Evolutionary conservation across 2,113 vertebrate species (phyloP), one percentile per base, ranked within the genome.

Genomic region (Serilophus lunatus): DNA sequence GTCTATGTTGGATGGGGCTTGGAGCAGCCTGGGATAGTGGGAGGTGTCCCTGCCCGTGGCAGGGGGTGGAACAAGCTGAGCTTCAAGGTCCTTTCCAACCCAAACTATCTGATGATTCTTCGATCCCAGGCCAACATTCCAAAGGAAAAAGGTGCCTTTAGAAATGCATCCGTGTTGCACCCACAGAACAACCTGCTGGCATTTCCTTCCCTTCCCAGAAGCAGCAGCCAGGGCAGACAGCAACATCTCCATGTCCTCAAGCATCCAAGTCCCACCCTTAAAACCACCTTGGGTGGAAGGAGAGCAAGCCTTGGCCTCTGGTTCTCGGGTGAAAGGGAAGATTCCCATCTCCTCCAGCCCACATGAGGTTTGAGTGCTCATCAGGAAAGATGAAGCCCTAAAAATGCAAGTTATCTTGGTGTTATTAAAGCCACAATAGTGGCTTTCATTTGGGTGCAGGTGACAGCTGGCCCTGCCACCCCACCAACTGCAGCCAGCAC

Each of bases 321-420:
- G 7, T 23, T 31, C 76, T 0, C 22, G 77, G 31, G 25, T 18
- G 63, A 12, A 31, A 70, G 51, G 0, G 18, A 23, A 1, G 6
- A 31, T 26, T 65, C 69, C 64, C 8, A 0, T 7, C 50, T 66
- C 51, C 50, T 56, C 29, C 63, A 33, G 49, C 29, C 18, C 54
- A 23, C 1, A 1, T 24, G 47, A n/a, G 69, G 3, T 35, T 31
- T 36, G 14, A 18, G 17, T 7, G 35, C 11, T 16, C 57, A 15
- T 33, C 20, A 22, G 81, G 44, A 29, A 38, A 31, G 45, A 18
- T 5, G 6, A 38, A 69, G 18, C 4, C 3, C 8, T 17, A 1
- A 5, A 24, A 9, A 3, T 13, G 1, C 17, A 13, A 0, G 0
- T 6, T 38, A 18, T 7, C 44, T 22, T 10, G 9, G 38, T 64